Base-by-base conservation (phyloP, 2,797 vertebrate species). In the Aythya fuligula region DNA sequence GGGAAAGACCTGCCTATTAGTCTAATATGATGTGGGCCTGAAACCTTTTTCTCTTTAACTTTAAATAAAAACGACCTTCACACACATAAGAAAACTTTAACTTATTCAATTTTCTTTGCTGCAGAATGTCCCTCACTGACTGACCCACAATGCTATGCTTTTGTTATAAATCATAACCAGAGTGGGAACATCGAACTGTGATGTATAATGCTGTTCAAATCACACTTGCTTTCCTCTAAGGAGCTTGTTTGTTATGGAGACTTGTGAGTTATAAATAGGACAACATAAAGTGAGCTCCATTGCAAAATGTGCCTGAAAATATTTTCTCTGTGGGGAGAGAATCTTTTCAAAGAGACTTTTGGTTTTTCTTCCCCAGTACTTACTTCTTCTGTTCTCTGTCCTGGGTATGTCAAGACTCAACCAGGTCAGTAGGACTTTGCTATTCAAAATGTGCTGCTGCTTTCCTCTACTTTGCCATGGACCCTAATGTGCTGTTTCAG, bases 251-350 rank as follows among this genome's bases (percentile, higher is more conserved):
- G 92, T 96, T 94, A 88, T 32, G 58, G 49, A 96, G 94, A 85
- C 69, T 64, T 86, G 93, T 4, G 43, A 97, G 97, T 96, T 98
- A 98, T 98, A 98, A 98, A 98, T 97, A 98, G 95, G 95, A 96
- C 76, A 96, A 94, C 64, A 94, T 28, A 76, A 92, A 97, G 94
- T 7, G 8, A 95, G 87, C 82, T 85, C 90, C 53, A 2, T 69
- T 87, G 93, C 45, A 74, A 92, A 89, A 79, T 53, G 78, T 57
- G 60, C 38, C 58, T 78, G 77, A 74, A 93, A 95, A 89, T 87
- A 57, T 87, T 92, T 95, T 71, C 15, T 4, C 82, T 74, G 47
- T 65, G 62, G n/a, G 65, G 67, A 92, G 57, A 75, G 39, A 92
- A 54, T 79, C 25, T 90, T 90, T 93, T 62, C 49, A 82, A 85